Conservation (phyloP, 2,888 invertebrate genomes). For the Coenonympha arcania region DNA sequence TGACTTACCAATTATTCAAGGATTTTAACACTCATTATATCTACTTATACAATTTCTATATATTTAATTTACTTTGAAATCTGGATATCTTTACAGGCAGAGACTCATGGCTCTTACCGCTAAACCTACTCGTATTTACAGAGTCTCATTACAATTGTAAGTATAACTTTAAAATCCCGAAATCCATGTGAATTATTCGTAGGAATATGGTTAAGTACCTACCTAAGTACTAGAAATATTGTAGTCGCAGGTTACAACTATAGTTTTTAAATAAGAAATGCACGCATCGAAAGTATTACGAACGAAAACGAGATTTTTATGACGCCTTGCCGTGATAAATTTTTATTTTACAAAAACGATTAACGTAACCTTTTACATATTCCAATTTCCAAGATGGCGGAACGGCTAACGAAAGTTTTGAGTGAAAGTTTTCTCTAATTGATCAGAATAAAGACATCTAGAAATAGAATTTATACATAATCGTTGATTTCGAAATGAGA, state of each 20-base stretch:
- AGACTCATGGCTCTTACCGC: no score
- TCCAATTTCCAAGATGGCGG: background rate
- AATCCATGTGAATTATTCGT: no score
- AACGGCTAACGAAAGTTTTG: constrained; percentile 20
- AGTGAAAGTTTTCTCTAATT: constrained; percentile 24
- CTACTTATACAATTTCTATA: no score
- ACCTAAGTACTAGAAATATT: background rate
- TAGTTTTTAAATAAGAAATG: background rate
- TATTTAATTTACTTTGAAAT: no score
- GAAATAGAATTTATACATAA: constrained; percentile 3
- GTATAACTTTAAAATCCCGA: no score
- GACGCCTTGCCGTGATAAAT: constrained; percentile 7
- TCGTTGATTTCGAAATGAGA: background rate
- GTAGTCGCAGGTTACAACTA: no score
- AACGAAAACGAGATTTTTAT: constrained; percentile 2
- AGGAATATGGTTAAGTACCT: no score
- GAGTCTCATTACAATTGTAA: no score
- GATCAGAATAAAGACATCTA: constrained; percentile 14
- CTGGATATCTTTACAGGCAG: no score
- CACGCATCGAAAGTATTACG: background rate
- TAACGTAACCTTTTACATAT: constrained; percentile 8
- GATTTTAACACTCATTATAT: no score
- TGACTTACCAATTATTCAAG: no score
- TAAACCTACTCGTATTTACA: no score
- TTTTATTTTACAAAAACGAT: constrained; percentile 9